Base-by-base conservation (phyloP, 2,888 invertebrate species). In the Melanargia galathea region DNA sequence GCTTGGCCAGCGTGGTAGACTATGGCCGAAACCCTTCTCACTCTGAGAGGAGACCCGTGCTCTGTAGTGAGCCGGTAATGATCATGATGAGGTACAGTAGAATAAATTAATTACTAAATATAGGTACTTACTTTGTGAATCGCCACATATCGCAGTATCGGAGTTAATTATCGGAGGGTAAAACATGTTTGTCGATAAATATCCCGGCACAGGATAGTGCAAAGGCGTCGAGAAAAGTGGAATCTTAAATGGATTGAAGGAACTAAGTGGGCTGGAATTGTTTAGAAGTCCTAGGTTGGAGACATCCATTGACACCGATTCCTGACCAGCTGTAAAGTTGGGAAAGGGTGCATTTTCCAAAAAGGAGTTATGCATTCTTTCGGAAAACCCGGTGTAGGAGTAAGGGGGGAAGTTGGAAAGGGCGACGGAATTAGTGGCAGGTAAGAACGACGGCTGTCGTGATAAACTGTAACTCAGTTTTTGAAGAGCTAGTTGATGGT, bases 391-490 rank as follows among this genome's bases (percentile, higher is more conserved):
- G 56, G 70, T 77, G 70, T 86, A 85, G 56, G 83, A 77, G 30
- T 86, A 72, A 11, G 84, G 77, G 1, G 85, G 75, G n/a, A 86
- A 82, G 1, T 79, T 64, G 20, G 87, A 73, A 24, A 87, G 76
- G 2, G 81, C 48, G 22, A 84, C 73, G 1, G 83, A 79, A 1
- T 77, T 59, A 20, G 84, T 71, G 16, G 75, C 67, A 11, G 84
- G 78, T 24, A 84, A 75, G 57, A 81, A 80, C 16, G 78, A 64
- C 49, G 81, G 80, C 38, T 79, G 85, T 10, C 85, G 78, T 7
- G 83, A 66, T 64, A 88, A 86, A 77, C 83, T 88, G 75, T 92
- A 92, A 60, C 90, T 86, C n/a, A 92, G 76, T 68, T 84, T 86
- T 54, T 87, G 85, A 6, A 90, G 73, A 90, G 86, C 93, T 90